Percentiles rank a stretch among this genome's conserved stretches.
These are phyloP conservation scores for Myiotriccus ornatus DNA, from an alignment of 2,797 vertebrate species.

Conservation along the genomic window DNA sequence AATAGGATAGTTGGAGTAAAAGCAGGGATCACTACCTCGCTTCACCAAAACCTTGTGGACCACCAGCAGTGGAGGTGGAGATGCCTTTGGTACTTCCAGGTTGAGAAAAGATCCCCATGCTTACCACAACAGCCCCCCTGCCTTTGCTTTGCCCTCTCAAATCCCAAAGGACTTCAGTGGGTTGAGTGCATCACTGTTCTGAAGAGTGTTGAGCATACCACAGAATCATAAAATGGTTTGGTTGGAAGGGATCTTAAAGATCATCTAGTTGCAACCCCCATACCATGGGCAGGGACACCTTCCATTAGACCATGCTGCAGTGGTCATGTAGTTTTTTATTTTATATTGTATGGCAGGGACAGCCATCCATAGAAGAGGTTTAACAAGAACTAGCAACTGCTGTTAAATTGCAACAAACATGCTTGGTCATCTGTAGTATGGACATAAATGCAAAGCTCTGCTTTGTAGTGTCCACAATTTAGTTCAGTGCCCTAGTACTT, in stretches of 20 bases:
- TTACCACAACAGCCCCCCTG: background rate
- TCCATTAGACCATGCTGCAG: background rate
- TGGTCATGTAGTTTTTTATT: background rate
- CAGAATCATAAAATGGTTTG: background rate
- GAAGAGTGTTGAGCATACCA: background rate
- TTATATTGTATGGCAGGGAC: background rate
- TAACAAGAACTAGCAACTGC: background rate
- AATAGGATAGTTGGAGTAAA: background rate
- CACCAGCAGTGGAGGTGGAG: background rate
- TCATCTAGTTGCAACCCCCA: too few relatives aligned
- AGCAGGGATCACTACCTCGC: background rate
- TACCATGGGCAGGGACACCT: background rate
- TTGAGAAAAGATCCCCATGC: background rate
- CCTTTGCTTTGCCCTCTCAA: background rate
- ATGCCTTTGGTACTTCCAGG: background rate
- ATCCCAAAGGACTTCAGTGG: background rate
- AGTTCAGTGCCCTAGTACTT: background rate
- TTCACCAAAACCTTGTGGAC: accelerated
- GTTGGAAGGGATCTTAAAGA: background rate
- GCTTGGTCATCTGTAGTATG: background rate
- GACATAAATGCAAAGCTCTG: background rate
- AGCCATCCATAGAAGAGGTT: background rate
- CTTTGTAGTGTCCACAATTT: background rate
- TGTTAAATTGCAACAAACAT: background rate
- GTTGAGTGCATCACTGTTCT: background rate